Evolutionary conservation across 2,888 invertebrate genomes (phyloP), one percentile per base, ranked within the genome.

Genomic region (Pseudoips prasinana): DNA sequence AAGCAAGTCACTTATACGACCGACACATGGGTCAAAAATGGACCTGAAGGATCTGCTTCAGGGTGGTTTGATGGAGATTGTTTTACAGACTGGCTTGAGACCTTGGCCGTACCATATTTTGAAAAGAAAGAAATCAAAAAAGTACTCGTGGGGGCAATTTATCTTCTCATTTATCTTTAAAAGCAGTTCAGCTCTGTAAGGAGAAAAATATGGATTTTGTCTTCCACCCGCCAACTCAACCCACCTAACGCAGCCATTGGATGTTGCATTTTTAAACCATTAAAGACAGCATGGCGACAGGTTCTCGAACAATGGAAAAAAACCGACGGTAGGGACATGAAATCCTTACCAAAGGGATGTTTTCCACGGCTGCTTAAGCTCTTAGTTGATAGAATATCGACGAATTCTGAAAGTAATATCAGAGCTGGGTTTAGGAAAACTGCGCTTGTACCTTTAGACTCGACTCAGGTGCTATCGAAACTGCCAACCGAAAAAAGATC

Each of bases 121-220:
- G 14, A 14, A 14, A 14, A 14, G 14, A 14, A 14, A 14, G 29
- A 14, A 14, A 5, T 2, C 14, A 14, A 14, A 14, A 14, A 14
- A 14, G 14, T 14, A 14, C 14, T 73, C 3, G 52, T 79, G 28
- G 73, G 74, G 68, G 78, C 39, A 77, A 75, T 46, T 42, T 78
- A 27, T 53, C 64, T 4, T 57, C 57, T 25, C 72, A 77, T 33
- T 42, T 73, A 11, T 61, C 49, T 17, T 49, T 70, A 10, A 41
- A 77, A 7, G 17, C 14, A 14, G 14, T 14, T 14, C 14, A 56
- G 27, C 10, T 40, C 14, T 80, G 77, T 40, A 39, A 64, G 35
- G 54, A 64, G 22, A 46, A 69, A 28, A 43, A 71, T 40, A 73
- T 77, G 24, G 29, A 33, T n/a, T 76, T 77, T 48, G 44, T 72